These are phyloP conservation scores for Rhodinocichla rosea DNA, from an alignment of 2,113 vertebrate species.

Conservation along the genomic window DNA sequence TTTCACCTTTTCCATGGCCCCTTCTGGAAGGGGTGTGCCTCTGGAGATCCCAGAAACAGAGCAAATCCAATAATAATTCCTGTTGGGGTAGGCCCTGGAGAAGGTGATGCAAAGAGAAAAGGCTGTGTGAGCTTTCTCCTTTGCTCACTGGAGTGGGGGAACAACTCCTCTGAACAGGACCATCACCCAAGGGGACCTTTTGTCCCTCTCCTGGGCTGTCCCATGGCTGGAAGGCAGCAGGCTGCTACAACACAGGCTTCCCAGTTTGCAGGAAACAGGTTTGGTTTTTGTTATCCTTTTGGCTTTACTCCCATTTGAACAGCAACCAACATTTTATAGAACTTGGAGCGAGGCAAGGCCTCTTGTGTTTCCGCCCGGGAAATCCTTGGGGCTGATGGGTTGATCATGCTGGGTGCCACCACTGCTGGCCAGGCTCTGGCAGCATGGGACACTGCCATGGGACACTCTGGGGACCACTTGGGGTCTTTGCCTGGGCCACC, in stretches of 20 bases:
- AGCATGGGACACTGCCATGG: rapidly evolving
- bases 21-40: rapidly evolving
- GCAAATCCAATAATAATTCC: background rate
- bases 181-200: background rate
- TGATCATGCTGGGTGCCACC: background rate
- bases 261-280: constrained; percentile 26
- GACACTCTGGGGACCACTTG: no score
- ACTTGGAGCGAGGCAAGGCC: background rate
- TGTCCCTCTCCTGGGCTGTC: background rate
- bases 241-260: background rate
- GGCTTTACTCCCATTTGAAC: constrained; percentile 47
- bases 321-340: constrained; percentile 20
- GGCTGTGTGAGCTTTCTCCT: background rate
- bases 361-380: background rate
- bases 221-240: background rate
- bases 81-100: background rate
- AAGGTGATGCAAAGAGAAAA: background rate
- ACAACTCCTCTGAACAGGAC: background rate
- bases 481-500: background rate
- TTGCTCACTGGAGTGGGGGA: rapidly evolving
- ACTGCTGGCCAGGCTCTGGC: background rate
- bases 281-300: constrained; percentile 54
- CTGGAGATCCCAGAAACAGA: background rate
- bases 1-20: background rate
- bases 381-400: background rate